Conservation (phyloP, 2,888 invertebrate species). For the Monoplex corrugatus region DNA sequence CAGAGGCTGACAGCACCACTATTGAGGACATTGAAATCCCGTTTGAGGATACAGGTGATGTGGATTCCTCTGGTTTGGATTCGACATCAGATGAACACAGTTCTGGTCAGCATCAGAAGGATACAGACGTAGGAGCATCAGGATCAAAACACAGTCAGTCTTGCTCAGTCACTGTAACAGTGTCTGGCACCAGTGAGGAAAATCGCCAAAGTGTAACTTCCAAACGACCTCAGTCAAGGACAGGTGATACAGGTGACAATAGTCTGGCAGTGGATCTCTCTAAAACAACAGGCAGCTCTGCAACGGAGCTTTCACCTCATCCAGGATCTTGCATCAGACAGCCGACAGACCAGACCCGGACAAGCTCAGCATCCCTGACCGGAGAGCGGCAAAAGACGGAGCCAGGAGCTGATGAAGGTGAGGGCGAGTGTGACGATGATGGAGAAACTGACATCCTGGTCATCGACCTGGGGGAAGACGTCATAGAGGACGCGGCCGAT, state of each 20-base stretch:
- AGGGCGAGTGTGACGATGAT: neutral
- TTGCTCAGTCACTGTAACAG: too few relatives aligned
- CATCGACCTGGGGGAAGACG: slow-evolving; percentile 42
- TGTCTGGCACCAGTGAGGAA: too few relatives aligned
- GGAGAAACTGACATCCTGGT: slow-evolving; percentile 43
- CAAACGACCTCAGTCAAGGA: too few relatives aligned
- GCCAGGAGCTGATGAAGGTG: neutral
- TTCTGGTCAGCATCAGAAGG: neutral
- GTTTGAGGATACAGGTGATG: neutral
- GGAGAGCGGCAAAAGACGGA: neutral
- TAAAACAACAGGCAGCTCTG: too few relatives aligned
- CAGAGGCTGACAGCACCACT: slow-evolving; percentile 72
- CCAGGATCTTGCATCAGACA: too few relatives aligned
- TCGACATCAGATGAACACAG: slow-evolving; percentile 8
- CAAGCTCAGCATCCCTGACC: too few relatives aligned
- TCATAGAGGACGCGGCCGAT: neutral
- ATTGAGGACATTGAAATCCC: slow-evolving; percentile 47
- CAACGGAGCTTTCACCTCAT: too few relatives aligned
- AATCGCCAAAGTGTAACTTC: too few relatives aligned
- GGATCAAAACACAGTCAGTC: too few relatives aligned
- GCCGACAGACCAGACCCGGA: too few relatives aligned
- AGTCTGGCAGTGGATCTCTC: too few relatives aligned
- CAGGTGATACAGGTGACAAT: too few relatives aligned
- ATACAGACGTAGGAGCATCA: neutral
- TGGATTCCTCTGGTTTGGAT: neutral